Evolutionary conservation across 2,113 vertebrate species (phyloP).

Genomic region (Mormoops blainvillei): DNA sequence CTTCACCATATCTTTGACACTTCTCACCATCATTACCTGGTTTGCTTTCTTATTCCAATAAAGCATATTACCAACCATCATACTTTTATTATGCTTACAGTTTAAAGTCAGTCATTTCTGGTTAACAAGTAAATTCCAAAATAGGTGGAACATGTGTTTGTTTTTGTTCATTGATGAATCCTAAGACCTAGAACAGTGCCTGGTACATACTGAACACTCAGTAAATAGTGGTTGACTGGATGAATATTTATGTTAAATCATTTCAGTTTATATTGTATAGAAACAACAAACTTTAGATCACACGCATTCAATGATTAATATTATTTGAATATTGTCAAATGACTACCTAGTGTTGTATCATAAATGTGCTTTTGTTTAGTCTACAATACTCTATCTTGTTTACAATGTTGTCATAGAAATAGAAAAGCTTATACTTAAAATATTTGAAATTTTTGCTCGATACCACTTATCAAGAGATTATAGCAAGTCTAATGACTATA

Average conservation of each 20-base stretch:
- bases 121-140: neutral
- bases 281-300: neutral
- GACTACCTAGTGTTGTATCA: neutral
- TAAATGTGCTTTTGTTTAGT: too few species aligned
- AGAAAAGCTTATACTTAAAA: neutral
- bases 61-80: neutral
- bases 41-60: neutral
- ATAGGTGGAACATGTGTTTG: neutral
- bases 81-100: neutral
- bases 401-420: neutral
- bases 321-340: neutral
- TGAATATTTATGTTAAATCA: neutral
- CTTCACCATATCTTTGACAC: neutral
- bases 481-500: neutral
- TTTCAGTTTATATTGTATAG: neutral
- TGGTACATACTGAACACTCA: neutral
- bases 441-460: neutral
- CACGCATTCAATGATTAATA: neutral
- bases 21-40: neutral
- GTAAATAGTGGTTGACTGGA: neutral
- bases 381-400: neutral
- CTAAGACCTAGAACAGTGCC: neutral
- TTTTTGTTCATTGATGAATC: neutral
- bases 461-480: neutral
- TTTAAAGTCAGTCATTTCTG: neutral